Base-by-base conservation (phyloP, 2,113 vertebrate species). In the Chaetura pelagica region DNA sequence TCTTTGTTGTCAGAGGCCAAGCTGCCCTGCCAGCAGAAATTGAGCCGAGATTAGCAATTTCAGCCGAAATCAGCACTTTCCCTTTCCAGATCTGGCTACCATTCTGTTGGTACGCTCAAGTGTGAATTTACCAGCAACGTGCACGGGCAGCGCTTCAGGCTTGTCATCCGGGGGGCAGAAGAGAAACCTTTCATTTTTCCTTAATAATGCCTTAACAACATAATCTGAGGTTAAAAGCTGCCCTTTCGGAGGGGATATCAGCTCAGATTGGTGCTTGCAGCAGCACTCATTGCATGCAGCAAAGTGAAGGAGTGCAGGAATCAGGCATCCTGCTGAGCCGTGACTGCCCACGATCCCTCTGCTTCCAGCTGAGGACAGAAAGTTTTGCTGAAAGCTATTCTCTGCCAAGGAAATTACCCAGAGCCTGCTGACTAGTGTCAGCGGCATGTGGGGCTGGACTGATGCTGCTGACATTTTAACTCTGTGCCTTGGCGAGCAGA, bases 1-100 rank as follows among this genome's bases (percentile, higher is more conserved):
- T 76, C 96, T 97, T 97, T 97, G 97, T 97, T 90, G 88, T 77
- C 59, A 19, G 0, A 55, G 86, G 51, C 17, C 16, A 2, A 18
- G 73, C 90, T 86, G 58, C 71, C 32, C 63, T 48, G 62, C 75
- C 62, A 2, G 68, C 73, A 89, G 77, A 92, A 96, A 93, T 62
- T 34, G 76, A 93, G 75, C 61, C 7, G 11, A 82, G 94, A 86
- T 95, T 72, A 96, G 86, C 90, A 62, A 15, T 66, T 96, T 89
- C 51, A 38, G 38, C 38, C 38, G 38, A 38, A 38, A 38, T 38
- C 30, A 83, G 62, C 83, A 69, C 48, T 67, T 86, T 86, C 88
- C 40, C 42, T 24, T 32, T 58, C 72, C 48, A 79, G 46, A 74
- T 26, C 13, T 35, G 66, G 49, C 82, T 72, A 6, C 52, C 38